These are phyloP conservation scores for Actinia equina DNA, from an alignment of 64 coral and sea anemone genomes.

Conservation along the genomic window DNA sequence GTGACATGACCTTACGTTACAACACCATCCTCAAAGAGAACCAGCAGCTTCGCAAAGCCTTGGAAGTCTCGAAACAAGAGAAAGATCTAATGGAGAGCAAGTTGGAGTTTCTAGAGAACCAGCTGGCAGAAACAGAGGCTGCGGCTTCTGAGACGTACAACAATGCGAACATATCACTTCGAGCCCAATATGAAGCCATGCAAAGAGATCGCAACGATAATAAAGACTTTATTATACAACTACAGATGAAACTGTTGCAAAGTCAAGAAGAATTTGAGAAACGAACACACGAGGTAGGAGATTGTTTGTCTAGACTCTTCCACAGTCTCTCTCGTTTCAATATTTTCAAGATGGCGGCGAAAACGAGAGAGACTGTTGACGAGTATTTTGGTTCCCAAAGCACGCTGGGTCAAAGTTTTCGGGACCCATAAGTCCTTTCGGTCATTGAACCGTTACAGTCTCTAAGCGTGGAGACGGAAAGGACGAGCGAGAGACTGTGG, in stretches of 20 bases:
- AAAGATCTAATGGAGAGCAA: background rate
- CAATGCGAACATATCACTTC: slow-evolving; percentile 13
- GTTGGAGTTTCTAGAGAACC: slow-evolving; percentile 25
- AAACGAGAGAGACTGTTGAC: too few species aligned
- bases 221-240: slow-evolving; percentile 49
- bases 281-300: background rate
- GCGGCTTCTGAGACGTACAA: slow-evolving; percentile 2
- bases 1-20: slow-evolving; percentile 32
- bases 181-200: slow-evolving; percentile 21
- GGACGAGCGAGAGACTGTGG: too few species aligned
- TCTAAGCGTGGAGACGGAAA: too few species aligned
- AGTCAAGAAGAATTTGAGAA: slow-evolving; percentile 41
- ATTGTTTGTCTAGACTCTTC: too few species aligned
- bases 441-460: too few species aligned
- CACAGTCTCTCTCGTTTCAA: too few species aligned
- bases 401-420: too few species aligned
- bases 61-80: slow-evolving; percentile 11
- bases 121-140: slow-evolving; percentile 35
- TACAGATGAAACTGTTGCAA: slow-evolving; percentile 44
- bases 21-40: slow-evolving; percentile 45
- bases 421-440: too few species aligned
- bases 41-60: slow-evolving; percentile 23
- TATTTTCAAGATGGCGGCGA: too few species aligned
- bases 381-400: too few species aligned
- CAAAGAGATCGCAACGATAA: slow-evolving; percentile 23